Conservation (phyloP, 2,113 vertebrate genomes). For the Gracilinanus agilis region DNA sequence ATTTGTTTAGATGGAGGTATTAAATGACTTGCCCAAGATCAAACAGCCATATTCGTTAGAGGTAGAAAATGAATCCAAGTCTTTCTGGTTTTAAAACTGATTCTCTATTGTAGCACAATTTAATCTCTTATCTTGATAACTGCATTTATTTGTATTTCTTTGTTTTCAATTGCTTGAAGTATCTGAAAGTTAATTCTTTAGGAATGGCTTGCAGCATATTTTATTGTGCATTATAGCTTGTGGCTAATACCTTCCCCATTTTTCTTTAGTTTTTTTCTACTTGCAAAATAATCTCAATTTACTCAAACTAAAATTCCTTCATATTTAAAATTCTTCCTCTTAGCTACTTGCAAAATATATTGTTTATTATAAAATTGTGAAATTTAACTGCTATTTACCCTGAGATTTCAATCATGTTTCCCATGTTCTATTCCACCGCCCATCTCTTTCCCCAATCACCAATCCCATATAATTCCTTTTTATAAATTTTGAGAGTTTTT, state of each 20-base stretch:
- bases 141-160: neutral
- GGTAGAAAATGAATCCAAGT: neutral
- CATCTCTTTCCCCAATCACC: too few relatives aligned
- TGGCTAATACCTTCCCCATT: neutral
- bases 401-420: too few relatives aligned
- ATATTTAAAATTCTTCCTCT: neutral
- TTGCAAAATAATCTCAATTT: neutral
- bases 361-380: too few relatives aligned
- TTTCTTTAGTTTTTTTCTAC: neutral
- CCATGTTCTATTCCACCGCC: too few relatives aligned
- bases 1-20: neutral
- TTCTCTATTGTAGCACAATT: neutral
- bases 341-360: too few relatives aligned
- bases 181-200: neutral
- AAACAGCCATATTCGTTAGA: neutral
- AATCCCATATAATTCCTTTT: too few relatives aligned
- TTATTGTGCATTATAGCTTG: neutral
- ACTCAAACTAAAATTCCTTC: neutral
- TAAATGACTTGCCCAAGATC: neutral
- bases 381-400: too few relatives aligned
- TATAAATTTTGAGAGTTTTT: too few relatives aligned
- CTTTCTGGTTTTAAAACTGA: neutral
- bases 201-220: too few relatives aligned
- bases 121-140: neutral
- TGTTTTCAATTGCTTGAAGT: neutral